Evolutionary conservation across 2,888 invertebrate genomes (phyloP).

Genomic region (Heteropelma amictum): DNA sequence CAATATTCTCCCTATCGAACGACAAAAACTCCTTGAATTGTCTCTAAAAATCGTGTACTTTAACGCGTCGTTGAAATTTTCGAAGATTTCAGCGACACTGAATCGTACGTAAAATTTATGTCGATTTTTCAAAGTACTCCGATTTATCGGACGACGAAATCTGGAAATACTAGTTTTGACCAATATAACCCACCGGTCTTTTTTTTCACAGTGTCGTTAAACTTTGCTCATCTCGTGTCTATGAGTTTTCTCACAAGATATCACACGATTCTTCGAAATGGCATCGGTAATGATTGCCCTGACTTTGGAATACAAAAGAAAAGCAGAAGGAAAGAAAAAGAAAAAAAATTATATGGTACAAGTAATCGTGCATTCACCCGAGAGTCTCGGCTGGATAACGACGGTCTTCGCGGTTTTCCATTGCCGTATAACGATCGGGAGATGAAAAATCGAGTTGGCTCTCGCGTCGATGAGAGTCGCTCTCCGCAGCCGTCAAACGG

Average conservation of each 20-base stretch:
- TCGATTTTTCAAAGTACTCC: background rate
- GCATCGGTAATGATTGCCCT: slow-evolving; percentile 25
- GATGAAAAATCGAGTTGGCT: slow-evolving; percentile 29
- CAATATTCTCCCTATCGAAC: too few species aligned
- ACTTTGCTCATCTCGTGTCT: slow-evolving; percentile 12
- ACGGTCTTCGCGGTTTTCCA: slow-evolving; percentile 43
- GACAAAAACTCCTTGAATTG: too few species aligned
- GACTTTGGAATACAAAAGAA: slow-evolving; percentile 8
- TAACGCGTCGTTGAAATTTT: too few species aligned
- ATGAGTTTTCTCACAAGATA: slow-evolving; percentile 34
- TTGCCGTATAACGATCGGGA: slow-evolving; percentile 27
- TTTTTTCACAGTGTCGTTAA: slow-evolving; percentile 26
- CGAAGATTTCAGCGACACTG: background rate
- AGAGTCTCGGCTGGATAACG: slow-evolving; percentile 30
- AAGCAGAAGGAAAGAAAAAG: background rate
- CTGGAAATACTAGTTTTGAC: background rate
- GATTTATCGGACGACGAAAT: background rate
- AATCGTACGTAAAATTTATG: background rate
- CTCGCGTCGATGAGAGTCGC: slow-evolving; percentile 36
- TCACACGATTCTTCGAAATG: slow-evolving; percentile 38
- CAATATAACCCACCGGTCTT: background rate
- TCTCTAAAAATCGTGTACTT: too few species aligned
- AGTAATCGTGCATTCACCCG: slow-evolving; percentile 28
- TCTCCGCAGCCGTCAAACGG: background rate
- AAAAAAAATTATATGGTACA: slow-evolving; percentile 1